phyloP scores from a whole-genome alignment of 2,888 invertebrate species.

The Parnassius orleans region DNA sequence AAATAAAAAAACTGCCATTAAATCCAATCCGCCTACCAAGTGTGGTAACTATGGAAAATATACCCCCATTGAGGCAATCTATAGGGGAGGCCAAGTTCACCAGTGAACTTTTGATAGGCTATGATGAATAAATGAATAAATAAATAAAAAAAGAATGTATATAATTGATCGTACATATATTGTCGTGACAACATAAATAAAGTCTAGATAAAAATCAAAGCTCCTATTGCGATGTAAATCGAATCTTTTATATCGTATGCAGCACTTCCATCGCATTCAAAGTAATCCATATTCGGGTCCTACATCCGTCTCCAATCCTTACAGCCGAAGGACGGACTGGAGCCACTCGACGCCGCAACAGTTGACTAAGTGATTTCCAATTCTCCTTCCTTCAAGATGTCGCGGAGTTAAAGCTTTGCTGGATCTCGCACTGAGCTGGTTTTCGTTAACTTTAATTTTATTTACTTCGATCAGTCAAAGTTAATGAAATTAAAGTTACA shows the following conservation, averaged over 20 bases:
- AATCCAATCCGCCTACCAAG: too few relatives aligned
- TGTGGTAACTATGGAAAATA: too few relatives aligned
- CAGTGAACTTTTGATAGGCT: too few relatives aligned
- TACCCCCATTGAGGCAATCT: too few relatives aligned
- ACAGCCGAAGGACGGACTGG: conserved; percentile 22
- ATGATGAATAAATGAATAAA: too few relatives aligned
- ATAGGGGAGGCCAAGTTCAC: too few relatives aligned
- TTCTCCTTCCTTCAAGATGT: conserved; percentile 41
- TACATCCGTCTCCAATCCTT: conserved; percentile 17
- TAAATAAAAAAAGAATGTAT: too few relatives aligned
- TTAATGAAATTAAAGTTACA: too few relatives aligned
- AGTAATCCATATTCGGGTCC: conserved; percentile 22
- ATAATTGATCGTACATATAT: too few relatives aligned
- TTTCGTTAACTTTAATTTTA: not conserved
- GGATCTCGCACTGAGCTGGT: conserved; percentile 8
- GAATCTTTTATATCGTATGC: conserved; percentile 19
- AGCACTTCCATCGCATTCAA: conserved; percentile 19
- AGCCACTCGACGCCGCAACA: conserved; percentile 34
- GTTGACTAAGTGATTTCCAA: conserved; percentile 61
- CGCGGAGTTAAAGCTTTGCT: conserved; percentile 23
- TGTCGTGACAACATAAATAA: not conserved
- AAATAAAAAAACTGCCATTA: too few relatives aligned
- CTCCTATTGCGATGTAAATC: conserved; percentile 16
- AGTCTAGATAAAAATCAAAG: conserved; percentile 18
- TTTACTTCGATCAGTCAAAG: too few relatives aligned